Conservation (phyloP, 2,888 invertebrate genomes). For the Leptopilina drosophilae region DNA sequence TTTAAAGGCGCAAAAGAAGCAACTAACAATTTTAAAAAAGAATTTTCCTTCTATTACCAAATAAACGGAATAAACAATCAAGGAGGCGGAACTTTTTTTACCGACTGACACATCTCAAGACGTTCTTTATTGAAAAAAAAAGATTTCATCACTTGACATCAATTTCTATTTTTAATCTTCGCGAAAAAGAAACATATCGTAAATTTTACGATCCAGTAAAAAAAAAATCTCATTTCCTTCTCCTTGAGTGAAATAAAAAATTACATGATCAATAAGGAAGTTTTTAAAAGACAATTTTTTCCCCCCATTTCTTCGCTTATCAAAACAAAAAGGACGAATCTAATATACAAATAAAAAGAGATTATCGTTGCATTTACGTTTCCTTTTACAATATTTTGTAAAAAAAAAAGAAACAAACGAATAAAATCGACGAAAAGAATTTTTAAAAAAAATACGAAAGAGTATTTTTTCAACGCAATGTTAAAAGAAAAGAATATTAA, state of each 20-base stretch:
- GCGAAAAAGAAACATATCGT: background rate
- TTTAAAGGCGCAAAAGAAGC: too few relatives aligned
- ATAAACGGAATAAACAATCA: too few relatives aligned
- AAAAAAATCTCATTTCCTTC: background rate
- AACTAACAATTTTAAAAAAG: background rate
- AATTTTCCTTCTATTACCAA: background rate
- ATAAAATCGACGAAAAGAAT: background rate
- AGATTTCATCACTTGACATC: background rate
- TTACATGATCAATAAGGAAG: background rate
- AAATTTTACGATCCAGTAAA: background rate
- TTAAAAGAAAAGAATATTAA: conserved; percentile 63
- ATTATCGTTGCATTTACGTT: conserved; percentile 40
- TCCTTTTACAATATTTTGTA: conserved; percentile 11
- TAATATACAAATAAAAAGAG: conserved; percentile 10
- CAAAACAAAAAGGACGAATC: background rate
- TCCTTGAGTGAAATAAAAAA: background rate
- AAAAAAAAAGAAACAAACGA: too few relatives aligned
- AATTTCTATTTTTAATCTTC: conserved; percentile 9
- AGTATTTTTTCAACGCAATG: conserved; percentile 39
- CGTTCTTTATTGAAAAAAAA: background rate
- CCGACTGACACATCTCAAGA: too few relatives aligned
- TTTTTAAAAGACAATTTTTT: background rate
- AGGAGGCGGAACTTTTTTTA: background rate
- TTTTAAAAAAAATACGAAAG: conserved; percentile 8
- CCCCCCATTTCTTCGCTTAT: background rate